A percentile compares a stretch with the other conserved stretches of the same genome.
phyloP scores from a whole-genome alignment of 1,140 invertebrate species.

The Musca domestica region DNA sequence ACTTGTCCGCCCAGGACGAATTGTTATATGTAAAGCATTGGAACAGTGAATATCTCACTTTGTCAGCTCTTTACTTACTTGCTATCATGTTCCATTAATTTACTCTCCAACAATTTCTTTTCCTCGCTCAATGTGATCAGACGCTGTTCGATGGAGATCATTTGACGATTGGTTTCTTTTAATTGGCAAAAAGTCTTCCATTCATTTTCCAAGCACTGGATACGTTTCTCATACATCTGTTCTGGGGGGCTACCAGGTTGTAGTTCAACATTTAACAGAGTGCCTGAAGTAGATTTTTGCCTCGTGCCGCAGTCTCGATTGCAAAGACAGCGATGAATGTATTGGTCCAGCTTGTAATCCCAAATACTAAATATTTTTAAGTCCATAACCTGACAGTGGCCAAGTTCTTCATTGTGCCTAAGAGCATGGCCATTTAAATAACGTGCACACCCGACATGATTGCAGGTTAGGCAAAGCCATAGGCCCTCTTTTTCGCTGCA shows the following conservation, averaged over 20 bases:
- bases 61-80: background rate
- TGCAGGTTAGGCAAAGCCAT: background rate
- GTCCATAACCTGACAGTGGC: background rate
- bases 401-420: background rate
- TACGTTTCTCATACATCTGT: background rate
- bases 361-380: background rate
- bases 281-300: background rate
- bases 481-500: background rate
- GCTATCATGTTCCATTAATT: constrained; percentile 3
- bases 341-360: background rate
- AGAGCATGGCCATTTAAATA: background rate
- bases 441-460: background rate
- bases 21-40: too few species aligned
- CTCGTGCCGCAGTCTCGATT: background rate
- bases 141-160: constrained; percentile 3
- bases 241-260: too few species aligned
- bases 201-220: constrained; percentile 1
- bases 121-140: background rate
- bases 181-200: background rate
- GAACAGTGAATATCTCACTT: too few species aligned
- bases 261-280: background rate
- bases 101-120: background rate
- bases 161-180: background rate
- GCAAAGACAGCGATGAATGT: background rate
- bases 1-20: too few species aligned